Evolutionary conservation across 2,113 vertebrate species (phyloP).

Genomic region (Prinia subflava): DNA sequence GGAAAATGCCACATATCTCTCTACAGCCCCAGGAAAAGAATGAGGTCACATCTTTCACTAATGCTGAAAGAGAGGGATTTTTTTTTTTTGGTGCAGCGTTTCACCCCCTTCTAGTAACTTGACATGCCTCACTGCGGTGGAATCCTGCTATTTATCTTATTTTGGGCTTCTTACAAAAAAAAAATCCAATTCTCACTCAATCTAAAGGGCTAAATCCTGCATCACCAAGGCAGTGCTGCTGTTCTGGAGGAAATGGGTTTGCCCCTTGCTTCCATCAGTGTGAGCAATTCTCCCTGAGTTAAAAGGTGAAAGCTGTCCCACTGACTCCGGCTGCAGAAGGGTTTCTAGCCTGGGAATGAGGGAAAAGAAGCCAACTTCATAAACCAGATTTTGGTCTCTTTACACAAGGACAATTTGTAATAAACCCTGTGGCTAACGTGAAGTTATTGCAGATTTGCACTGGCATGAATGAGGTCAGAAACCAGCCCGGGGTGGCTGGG

Average conservation of each 20-base stretch:
- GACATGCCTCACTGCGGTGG: background rate
- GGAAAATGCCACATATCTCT: conserved; percentile 19
- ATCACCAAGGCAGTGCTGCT: background rate
- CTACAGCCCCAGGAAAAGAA: conserved; percentile 16
- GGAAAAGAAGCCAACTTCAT: conserved; percentile 33
- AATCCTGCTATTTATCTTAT: background rate
- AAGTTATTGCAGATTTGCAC: conserved; percentile 55
- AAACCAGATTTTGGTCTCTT: conserved; percentile 57
- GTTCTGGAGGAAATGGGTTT: background rate
- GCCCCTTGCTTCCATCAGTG: background rate
- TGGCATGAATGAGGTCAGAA: conserved; percentile 61
- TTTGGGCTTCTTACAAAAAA: background rate
- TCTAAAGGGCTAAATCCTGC: background rate
- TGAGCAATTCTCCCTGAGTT: background rate
- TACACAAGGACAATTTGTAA: conserved; percentile 62
- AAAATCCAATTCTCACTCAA: background rate
- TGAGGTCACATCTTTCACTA: conserved; percentile 24
- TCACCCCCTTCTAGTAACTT: background rate
- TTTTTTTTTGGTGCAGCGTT: background rate
- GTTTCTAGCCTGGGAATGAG: conserved; percentile 5
- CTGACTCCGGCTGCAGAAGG: background rate
- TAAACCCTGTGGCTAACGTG: conserved; percentile 41
- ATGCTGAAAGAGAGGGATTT: background rate
- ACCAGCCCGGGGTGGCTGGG: conserved; percentile 45
- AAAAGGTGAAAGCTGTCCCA: conserved; percentile 35